Base-by-base conservation (phyloP, 2,888 invertebrate species). In the Drosophila picticornis region DNA sequence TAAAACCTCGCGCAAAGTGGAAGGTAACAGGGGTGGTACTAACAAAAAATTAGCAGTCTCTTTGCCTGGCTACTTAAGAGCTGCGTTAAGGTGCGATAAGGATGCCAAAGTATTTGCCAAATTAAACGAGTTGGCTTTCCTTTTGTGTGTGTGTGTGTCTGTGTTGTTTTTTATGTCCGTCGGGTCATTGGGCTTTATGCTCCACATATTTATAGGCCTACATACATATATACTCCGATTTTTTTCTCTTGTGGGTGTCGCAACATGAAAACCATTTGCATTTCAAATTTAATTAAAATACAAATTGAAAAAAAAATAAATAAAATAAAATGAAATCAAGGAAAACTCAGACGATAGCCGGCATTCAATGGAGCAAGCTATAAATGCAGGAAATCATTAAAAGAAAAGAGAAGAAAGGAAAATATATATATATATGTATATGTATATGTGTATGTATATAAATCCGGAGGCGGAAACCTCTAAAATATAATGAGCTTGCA, bases 1-100 rank as follows among this genome's bases (percentile, higher is more conserved):
- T 85, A 85, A 85, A 85, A 85, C 75, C 73, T 46, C 68, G 68
- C 83, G 71, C 38, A 32, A 11, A 16, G 27, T 40, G 11, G 22
- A 19, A 1, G 4, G 16, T 3, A 11, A 4, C 4, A 48, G 27
- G 10, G 16, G 13, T 9, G 32, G 27, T 52, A 64, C 36, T 61
- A 51, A 65, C 34, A 65, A 68, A 63, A 80, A 85, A 88, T 84
- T 85, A 85, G 88, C 83, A 85, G 88, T 84, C 88, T 81, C 75
- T 84, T 84, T 72, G 65, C 71, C 67, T 27, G 55, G 80, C 83
- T 77, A 90, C 90, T 85, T 85, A 80, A 77, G 72, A 56, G 75
- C 72, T 74, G 80, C 77, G 82, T 81, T 89, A 84, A 87, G 84
- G 84, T 81, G 90, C 84, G 83, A 77, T 85, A 85, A 83, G 85